Evolutionary conservation across 2,888 invertebrate species (phyloP), one percentile per base, ranked within the genome.

Genomic region (Microplitis manilae): DNA sequence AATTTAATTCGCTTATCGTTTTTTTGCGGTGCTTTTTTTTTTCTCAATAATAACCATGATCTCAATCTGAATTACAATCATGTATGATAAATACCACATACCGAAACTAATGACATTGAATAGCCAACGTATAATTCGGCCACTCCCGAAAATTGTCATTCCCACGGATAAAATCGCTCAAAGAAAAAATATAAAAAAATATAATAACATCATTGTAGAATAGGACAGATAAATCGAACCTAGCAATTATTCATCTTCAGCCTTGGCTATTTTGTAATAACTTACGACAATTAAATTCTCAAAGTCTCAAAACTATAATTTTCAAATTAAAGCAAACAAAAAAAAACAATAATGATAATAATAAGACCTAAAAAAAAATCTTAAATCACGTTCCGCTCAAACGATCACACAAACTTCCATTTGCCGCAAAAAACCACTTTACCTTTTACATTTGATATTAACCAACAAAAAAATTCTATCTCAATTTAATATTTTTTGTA

Each of bases 341-440:
- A 17, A 75, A 76, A 76, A 61, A 68, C 70, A 64, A 79, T 68
- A 71, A 68, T n/a, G 60, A n/a, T 62, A 72, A 38, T 69, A 68
- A 50, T 64, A 64, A 72, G 62, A 72, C 50, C 61, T 64, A 71
- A 17, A 75, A 78, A 64, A 59, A 75, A 73, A 78, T 68, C 67
- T 72, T 64, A 64, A 70, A 81, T 78, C 80, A 73, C 77, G 81
- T 82, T 82, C 80, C 80, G 78, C 80, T 78, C 79, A 79, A 81
- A 80, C 77, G 80, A 81, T 79, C 77, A 17, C 77, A 70, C 71
- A 77, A 82, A 50, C 78, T 80, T 38, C 20, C 39, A 68, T 9
- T 68, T 17, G 64, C 64, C 20, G 17, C 64, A 17, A 64, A 64
- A 30, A 20, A 64, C 30, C 17, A 39, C n/a, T 68, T 30, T 17